A percentile compares a stretch with the other conserved stretches of the same genome.
These are phyloP conservation scores for Malacosoma neustria DNA, from an alignment of 2,888 invertebrate genomes.

Conservation along the genomic window DNA sequence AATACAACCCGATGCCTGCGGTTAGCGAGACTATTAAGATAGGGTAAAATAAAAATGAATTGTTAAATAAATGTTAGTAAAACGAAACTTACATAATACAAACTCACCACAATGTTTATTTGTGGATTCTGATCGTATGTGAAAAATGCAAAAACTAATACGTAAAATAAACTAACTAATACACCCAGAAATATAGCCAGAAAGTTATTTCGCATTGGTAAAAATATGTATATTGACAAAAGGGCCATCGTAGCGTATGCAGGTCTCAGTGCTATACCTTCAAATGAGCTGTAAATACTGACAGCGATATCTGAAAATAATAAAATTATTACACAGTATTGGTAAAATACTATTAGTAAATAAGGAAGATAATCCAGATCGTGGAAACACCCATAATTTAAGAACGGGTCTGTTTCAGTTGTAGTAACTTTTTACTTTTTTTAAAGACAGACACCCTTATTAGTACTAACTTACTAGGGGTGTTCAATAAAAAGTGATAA, in stretches of 20 bases:
- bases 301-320: slow-evolving; percentile 75
- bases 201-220: slow-evolving; percentile 84
- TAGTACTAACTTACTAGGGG: too few species aligned
- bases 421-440: too few species aligned
- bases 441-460: too few species aligned
- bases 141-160: slow-evolving; percentile 57
- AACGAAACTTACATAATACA: background rate
- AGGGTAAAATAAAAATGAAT: too few species aligned
- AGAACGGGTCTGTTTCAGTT: too few species aligned
- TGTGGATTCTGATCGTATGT: slow-evolving; percentile 43
- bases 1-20: too few species aligned
- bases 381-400: too few species aligned
- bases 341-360: too few species aligned
- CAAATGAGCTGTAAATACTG: slow-evolving; percentile 77
- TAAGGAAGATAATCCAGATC: too few species aligned
- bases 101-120: slow-evolving; percentile 49
- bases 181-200: slow-evolving; percentile 81
- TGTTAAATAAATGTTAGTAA: background rate
- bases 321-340: slow-evolving; percentile 4
- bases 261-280: slow-evolving; percentile 75
- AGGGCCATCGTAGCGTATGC: slow-evolving; percentile 83
- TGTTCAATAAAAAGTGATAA: too few species aligned
- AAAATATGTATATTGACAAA: slow-evolving; percentile 87
- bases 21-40: too few species aligned
- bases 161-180: slow-evolving; percentile 79